phyloP scores from a whole-genome alignment of 2,888 invertebrate genomes.

The Sminthurides aquaticus region DNA sequence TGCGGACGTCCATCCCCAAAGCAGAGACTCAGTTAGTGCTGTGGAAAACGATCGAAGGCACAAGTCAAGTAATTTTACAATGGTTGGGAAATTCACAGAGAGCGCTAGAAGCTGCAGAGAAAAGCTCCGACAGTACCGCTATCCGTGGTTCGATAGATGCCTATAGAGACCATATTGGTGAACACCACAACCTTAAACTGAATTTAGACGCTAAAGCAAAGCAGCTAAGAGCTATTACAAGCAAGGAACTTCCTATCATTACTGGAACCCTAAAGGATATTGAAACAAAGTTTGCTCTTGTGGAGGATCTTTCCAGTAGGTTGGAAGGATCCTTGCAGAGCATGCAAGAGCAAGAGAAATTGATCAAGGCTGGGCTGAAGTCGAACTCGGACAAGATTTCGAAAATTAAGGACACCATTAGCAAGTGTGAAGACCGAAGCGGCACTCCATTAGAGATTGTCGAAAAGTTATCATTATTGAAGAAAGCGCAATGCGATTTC shows the following conservation, averaged over 20 bases:
- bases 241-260: conserved; percentile 62
- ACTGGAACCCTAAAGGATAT: conserved; percentile 57
- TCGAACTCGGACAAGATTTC: conserved; percentile 61
- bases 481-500: conserved; percentile 64
- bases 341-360: conserved; percentile 66
- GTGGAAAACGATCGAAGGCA: conserved; percentile 85
- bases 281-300: conserved; percentile 66
- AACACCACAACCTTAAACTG: conserved; percentile 66
- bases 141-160: conserved; percentile 69
- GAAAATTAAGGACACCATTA: conserved; percentile 70
- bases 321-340: conserved; percentile 65
- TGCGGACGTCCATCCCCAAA: conserved; percentile 66
- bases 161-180: conserved; percentile 77
- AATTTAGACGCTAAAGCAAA: conserved; percentile 70
- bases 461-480: conserved; percentile 67
- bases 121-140: conserved; percentile 71
- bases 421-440: conserved; percentile 80
- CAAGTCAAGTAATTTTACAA: conserved; percentile 69
- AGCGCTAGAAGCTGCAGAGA: conserved; percentile 65
- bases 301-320: conserved; percentile 64
- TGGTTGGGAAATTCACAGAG: conserved; percentile 80
- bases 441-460: conserved; percentile 79
- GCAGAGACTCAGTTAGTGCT: conserved; percentile 83
- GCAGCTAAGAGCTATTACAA: conserved; percentile 72
- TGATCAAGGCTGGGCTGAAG: conserved; percentile 65